Percentiles rank a stretch among this genome's conserved stretches.
These are phyloP conservation scores for Platycercus adscitus DNA, from an alignment of 2,113 vertebrate species.

Conservation along the genomic window DNA sequence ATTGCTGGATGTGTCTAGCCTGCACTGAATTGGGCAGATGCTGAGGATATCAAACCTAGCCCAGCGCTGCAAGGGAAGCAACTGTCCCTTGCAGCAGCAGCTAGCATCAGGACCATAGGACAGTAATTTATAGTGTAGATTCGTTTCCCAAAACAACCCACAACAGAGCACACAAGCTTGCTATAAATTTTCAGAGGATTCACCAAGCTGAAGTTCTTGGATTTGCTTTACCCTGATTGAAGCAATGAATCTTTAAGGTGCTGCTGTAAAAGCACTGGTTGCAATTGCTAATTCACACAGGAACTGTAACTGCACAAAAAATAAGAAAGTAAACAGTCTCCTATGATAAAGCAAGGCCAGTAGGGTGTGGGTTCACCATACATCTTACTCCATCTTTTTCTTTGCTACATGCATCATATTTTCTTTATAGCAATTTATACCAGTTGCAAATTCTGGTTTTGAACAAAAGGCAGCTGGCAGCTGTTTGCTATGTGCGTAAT, in stretches of 20 bases:
- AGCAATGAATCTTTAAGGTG: slow-evolving; percentile 8
- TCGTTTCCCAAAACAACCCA: background rate
- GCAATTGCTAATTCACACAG: background rate
- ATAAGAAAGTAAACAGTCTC: background rate
- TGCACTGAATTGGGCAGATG: background rate
- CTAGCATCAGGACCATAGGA: background rate
- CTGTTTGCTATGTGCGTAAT: background rate
- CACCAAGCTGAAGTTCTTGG: background rate
- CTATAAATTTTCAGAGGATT: background rate
- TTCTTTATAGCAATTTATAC: background rate
- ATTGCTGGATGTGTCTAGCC: background rate
- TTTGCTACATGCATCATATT: background rate
- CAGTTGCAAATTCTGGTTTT: background rate
- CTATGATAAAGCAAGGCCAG: background rate
- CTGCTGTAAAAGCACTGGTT: background rate
- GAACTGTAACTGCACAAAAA: background rate
- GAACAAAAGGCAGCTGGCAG: background rate
- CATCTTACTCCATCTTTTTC: background rate
- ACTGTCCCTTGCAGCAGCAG: background rate
- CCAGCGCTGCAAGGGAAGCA: rapidly evolving
- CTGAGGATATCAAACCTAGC: background rate
- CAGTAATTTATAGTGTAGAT: background rate
- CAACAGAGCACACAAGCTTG: background rate
- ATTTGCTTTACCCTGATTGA: background rate
- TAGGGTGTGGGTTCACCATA: background rate